These are phyloP conservation scores for Rhabdomys pumilio DNA, from an alignment of 2,797 vertebrate genomes.

Conservation along the genomic window DNA sequence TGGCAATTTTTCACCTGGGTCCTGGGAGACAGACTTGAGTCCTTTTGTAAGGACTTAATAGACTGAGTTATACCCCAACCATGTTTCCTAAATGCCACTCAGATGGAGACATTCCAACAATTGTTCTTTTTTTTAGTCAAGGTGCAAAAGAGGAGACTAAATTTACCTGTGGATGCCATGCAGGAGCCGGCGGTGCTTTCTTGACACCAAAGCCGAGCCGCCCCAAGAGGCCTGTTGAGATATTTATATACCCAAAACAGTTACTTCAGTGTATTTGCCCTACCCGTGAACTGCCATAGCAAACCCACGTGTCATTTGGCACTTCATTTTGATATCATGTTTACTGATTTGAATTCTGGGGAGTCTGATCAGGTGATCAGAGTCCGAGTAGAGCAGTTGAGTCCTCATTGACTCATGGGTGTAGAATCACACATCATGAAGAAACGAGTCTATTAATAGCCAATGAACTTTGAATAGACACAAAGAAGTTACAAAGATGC, in stretches of 20 bases:
- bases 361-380: background rate
- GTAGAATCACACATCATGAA: background rate
- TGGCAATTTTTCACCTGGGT: background rate
- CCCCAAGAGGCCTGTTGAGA: slow-evolving; percentile 94
- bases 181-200: slow-evolving; percentile 90
- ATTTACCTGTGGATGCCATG: slow-evolving; percentile 92
- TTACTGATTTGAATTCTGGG: background rate
- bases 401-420: background rate
- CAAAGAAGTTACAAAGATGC: background rate
- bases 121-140: background rate
- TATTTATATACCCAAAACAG: slow-evolving; percentile 68
- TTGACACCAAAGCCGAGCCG: slow-evolving; percentile 92
- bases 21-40: background rate
- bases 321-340: background rate
- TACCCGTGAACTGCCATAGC: background rate
- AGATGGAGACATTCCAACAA: background rate
- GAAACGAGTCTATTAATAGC: background rate
- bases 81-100: slow-evolving; percentile 47
- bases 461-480: background rate
- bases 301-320: background rate
- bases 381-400: background rate
- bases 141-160: background rate
- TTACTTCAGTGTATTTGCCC: slow-evolving; percentile 66
- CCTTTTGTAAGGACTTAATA: background rate
- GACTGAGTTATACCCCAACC: background rate